Evolutionary conservation across 37 sponge, comb jelly and placozoan species (phyloP), one percentile per base, ranked within the genome.

Genomic region (Cladorhizidae sp.): DNA sequence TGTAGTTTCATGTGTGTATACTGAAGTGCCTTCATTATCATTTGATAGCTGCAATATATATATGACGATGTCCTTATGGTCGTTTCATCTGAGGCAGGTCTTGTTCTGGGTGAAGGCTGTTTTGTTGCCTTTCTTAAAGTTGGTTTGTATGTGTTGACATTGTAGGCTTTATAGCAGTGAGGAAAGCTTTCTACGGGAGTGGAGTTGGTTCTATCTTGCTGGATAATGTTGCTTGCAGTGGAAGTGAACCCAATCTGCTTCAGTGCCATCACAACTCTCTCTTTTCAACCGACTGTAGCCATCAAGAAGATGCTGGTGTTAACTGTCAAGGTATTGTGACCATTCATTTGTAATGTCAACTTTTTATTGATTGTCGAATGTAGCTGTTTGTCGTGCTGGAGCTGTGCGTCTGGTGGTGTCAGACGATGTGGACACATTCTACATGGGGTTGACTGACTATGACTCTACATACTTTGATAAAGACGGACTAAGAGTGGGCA

Each of bases 171-270:
- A n/a, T n/a, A n/a, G n/a, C n/a, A n/a, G n/a, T n/a, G n/a, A n/a
- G n/a, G n/a, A n/a, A n/a, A n/a, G n/a, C n/a, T n/a, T n/a, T n/a
- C n/a, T 80, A 25, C 57, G 72, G 81, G 18, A 38, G 40, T 57
- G 72, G 81, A 23, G 33, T 33, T 58, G 81, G 81, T 0, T 18
- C 68, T 28, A 84, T 84, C 39, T 3, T 41, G n/a, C 41, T 84
- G 70, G 84, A 76, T 58, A 68, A 76, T 70, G 77, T 76, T 1
- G 49, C 57, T 32, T 84, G 84, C 37, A 41, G 22, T 76, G 84
- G 77, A 31, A 57, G 31, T 43, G 84, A 84, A 57, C 22, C 33
- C 2, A 29, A 55, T 33, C 68, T 84, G 8, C 77, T 84, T 6
- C 29, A 23, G 23, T 84, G 84, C 57, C 31, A 23, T 6, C 40